Conservation (phyloP, 2,797 vertebrate genomes). For the Anabacerthia variegaticeps region DNA sequence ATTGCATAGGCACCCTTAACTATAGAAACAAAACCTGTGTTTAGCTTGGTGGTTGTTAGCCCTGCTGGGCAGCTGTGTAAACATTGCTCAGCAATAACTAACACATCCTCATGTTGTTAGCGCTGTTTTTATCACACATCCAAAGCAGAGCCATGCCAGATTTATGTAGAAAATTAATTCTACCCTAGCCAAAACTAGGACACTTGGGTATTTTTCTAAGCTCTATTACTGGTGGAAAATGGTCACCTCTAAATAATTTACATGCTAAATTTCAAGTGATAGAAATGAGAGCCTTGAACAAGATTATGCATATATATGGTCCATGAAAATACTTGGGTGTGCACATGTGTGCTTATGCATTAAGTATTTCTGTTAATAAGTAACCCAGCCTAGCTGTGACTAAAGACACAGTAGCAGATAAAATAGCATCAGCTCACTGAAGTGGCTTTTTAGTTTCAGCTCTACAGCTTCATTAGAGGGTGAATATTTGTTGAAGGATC, state of each 20-base stretch:
- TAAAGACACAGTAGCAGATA: neutral
- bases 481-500: neutral
- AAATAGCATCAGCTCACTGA: neutral
- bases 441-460: neutral
- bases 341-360: neutral
- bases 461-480: neutral
- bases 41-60: neutral
- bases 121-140: neutral
- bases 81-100: neutral
- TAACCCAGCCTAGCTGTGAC: neutral
- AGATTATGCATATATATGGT: neutral
- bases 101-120: neutral
- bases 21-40: neutral
- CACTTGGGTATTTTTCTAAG: neutral
- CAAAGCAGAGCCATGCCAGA: neutral
- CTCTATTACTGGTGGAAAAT: neutral
- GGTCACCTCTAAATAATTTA: neutral
- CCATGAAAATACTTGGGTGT: neutral
- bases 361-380: slow-evolving; percentile 21
- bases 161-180: neutral
- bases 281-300: neutral
- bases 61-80: neutral
- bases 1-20: neutral
- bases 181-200: neutral
- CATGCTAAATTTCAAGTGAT: neutral